Evolutionary conservation across 2,797 vertebrate genomes (phyloP), one percentile per base, ranked within the genome.

Genomic region (Octomys mimax): DNA sequence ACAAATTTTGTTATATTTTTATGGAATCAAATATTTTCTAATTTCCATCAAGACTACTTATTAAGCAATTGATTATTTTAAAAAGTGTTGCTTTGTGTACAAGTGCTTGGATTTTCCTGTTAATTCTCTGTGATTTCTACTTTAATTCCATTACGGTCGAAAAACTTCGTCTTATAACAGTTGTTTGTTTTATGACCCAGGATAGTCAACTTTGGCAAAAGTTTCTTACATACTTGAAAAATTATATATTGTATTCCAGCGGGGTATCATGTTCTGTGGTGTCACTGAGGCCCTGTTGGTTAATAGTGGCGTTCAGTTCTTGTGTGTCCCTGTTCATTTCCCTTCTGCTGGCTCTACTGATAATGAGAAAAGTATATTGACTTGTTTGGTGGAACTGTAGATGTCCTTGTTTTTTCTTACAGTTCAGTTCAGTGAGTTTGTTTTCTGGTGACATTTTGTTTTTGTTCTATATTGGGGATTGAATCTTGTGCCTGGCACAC

Each of bases 21-120:
- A 66, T 73, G 57, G 62, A 94, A 94, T 87, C 13, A 94, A 1
- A 70, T 95, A 68, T 87, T 89, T 95, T 95, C 28, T 73, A 6
- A 61, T 95, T 89, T 92, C 28, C 19, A 14, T 87, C 13, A 54
- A 57, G 16, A 68, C 28, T 68, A 36, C 57, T 89, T 85, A 87
- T 66, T 86, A 54, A 94, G 46, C 49, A 33, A 10, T 83, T 68
- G 68, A 86, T 89, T 75, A 77, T 42, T 95, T 83, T 73, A 54
- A 93, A 93, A 87, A 66, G 28, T 22, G 28, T 92, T 87, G 39
- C 22, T 90, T 54, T 46, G 4, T 28, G 73, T 57, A n/a, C 11
- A 92, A 26, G 21, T 79, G 42, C 28, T 87, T 90, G 28, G 54
- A 64, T 87, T 83, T 92, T 87, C 33, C 24, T 57, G 3, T 87